These are phyloP conservation scores for Montipora capitata DNA, from an alignment of 92 coral and sea anemone genomes.

Conservation along the genomic window DNA sequence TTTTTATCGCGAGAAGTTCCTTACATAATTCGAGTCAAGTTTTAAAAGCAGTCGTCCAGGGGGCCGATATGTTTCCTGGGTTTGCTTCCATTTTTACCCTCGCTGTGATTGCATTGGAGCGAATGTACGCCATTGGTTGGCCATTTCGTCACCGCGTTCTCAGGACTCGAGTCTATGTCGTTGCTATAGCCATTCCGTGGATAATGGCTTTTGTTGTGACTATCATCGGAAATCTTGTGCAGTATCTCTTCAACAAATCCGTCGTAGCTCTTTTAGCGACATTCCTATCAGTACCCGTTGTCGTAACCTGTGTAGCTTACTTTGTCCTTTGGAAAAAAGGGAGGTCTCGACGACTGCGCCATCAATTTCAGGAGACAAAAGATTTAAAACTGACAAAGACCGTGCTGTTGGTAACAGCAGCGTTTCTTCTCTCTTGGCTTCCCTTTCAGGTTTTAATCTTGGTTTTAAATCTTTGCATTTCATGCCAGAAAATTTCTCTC, in stretches of 20 bases:
- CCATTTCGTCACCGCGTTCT: constrained; percentile 48
- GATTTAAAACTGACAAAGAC: constrained; percentile 8
- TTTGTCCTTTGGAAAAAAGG: background rate
- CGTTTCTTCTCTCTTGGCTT: constrained; percentile 14
- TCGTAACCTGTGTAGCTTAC: background rate
- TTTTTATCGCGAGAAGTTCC: constrained; percentile 6
- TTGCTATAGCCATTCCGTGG: constrained; percentile 67
- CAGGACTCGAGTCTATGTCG: background rate
- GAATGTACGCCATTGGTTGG: constrained; percentile 64
- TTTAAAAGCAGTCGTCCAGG: too few relatives aligned
- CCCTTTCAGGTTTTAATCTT: constrained; percentile 18
- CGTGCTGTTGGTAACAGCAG: background rate
- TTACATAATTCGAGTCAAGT: too few relatives aligned
- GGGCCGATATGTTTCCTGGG: constrained; percentile 53
- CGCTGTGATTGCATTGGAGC: constrained; percentile 66
- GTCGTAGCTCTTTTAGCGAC: background rate
- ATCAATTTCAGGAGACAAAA: background rate
- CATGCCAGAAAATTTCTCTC: background rate
- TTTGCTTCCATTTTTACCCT: constrained; percentile 71
- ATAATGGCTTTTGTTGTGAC: constrained; percentile 12
- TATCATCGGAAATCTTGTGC: background rate
- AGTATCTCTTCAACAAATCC: background rate
- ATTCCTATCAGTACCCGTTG: constrained; percentile 3
- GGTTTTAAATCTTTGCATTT: background rate
- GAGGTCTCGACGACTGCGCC: background rate